Evolutionary conservation across 2,797 vertebrate species (phyloP), one percentile per base, ranked within the genome.

Genomic region (Balearica regulorum): DNA sequence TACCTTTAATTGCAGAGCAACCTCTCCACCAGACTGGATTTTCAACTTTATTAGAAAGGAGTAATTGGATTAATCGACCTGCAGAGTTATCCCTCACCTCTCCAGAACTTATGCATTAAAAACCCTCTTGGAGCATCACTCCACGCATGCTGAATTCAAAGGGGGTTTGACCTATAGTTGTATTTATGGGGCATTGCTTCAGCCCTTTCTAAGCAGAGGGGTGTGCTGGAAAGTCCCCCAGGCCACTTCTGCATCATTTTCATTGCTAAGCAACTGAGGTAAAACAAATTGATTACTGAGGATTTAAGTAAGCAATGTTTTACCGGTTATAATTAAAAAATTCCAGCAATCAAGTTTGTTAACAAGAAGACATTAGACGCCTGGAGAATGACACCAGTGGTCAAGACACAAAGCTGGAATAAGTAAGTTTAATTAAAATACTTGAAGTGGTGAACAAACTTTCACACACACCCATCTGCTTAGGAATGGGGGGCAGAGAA

Each of bases 1-100:
- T 46, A 33, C 16, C 16, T 29, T 37, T 76, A 64, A 46, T 3
- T 68, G 58, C 64, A 71, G 11, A 8, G 33, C 15, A 31, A n/a
- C 15, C 29, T 48, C 66, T 70, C 57, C 16, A 16, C 25, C 51
- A 53, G 43, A 19, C 28, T 35, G 28, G 60, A 29, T 82, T 91
- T 61, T 26, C 69, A 69, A 29, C 69, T 51, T 53, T 20, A 28
- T 4, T 54, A 28, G 3, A 39, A 73, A 87, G 61, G 24, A 65
- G 16, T 66, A 89, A 84, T 49, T 78, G 61, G 65, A 81, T 83
- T 66, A 81, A 90, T 49, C 66, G 70, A 49, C 61, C 51, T 57
- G 51, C 13, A 24, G 1, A 16, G 60, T 53, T 57, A 73, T 25
- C 55, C 46, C 70, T 78, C 82, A 70, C 65, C 57, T 73, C 61